Percentiles rank a stretch among this genome's conserved stretches.
Evolutionary conservation across 2,797 vertebrate species (phyloP).

Genomic region (Cuniculus paca): DNA sequence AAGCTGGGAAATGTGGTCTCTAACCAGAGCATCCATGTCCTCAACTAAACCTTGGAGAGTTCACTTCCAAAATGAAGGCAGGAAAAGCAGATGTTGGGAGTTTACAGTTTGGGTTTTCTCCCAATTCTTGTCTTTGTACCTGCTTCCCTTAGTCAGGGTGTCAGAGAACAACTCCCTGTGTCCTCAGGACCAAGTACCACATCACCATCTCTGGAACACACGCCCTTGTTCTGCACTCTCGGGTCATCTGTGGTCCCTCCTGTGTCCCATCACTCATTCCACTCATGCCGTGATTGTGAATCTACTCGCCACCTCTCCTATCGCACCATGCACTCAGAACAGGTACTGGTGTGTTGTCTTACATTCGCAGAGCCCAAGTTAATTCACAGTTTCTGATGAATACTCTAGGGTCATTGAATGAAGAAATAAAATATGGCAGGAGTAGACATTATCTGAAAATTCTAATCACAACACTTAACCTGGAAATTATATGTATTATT

Average conservation of each 20-base stretch:
- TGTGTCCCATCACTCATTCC: not conserved
- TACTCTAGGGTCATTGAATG: not conserved
- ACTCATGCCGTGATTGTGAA: not conserved
- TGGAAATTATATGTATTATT: conserved; percentile 6
- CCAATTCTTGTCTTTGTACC: not conserved
- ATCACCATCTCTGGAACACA: not conserved
- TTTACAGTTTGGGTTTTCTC: not conserved
- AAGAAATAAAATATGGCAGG: conserved; percentile 28
- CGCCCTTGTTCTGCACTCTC: not conserved
- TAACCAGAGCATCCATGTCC: not conserved
- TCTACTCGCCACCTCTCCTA: not conserved
- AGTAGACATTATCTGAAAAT: conserved; percentile 38
- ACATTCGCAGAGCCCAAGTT: not conserved
- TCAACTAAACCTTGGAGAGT: not conserved
- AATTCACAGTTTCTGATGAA: not conserved
- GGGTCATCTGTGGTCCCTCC: not conserved
- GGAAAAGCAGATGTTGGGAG: not conserved
- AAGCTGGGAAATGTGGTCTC: not conserved
- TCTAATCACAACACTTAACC: conserved; percentile 17
- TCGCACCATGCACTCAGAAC: not conserved
- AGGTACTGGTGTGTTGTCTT: not conserved
- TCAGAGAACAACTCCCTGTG: not conserved
- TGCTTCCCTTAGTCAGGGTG: not conserved
- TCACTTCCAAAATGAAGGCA: not conserved
- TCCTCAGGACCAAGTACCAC: not conserved